Evolutionary conservation across 2,113 vertebrate genomes (phyloP).

Genomic region (Eurypyga helias): DNA sequence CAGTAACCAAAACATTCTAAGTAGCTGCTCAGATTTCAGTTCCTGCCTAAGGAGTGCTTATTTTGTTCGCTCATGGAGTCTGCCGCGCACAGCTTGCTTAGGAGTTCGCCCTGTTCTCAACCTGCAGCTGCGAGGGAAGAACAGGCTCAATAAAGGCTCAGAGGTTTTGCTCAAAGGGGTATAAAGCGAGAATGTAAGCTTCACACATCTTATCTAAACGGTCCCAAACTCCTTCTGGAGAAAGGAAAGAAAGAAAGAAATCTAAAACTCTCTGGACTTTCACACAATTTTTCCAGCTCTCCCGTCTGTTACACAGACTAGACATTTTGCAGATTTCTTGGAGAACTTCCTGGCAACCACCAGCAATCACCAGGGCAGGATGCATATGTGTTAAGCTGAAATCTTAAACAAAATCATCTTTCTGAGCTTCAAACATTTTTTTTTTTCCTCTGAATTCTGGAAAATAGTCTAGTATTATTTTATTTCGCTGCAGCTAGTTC

Average conservation of each 20-base stretch:
- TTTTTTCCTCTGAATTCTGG: background rate
- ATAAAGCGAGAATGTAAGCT: constrained; percentile 14
- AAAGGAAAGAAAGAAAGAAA: constrained; percentile 31
- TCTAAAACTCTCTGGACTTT: constrained; percentile 39
- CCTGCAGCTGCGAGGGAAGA: constrained; percentile 6
- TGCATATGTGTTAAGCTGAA: constrained; percentile 61
- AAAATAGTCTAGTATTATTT: background rate
- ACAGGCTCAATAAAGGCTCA: background rate
- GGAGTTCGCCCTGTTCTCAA: constrained; percentile 32
- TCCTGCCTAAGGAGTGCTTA: background rate
- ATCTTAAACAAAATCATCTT: constrained; percentile 59
- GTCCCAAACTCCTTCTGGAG: constrained; percentile 18
- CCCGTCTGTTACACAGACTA: constrained; percentile 55
- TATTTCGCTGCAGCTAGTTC: background rate
- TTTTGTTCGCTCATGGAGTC: background rate
- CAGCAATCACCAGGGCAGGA: constrained; percentile 63
- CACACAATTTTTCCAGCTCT: constrained; percentile 47
- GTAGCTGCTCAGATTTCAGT: background rate
- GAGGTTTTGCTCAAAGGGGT: constrained; percentile 39
- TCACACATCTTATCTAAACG: constrained; percentile 16
- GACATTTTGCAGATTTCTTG: constrained; percentile 68
- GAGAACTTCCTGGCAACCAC: constrained; percentile 64
- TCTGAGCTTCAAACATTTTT: background rate
- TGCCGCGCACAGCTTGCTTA: constrained; percentile 3
- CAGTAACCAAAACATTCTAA: background rate